These are phyloP conservation scores for Plagiodera versicolora DNA, from an alignment of 2,888 invertebrate genomes.

Conservation along the genomic window DNA sequence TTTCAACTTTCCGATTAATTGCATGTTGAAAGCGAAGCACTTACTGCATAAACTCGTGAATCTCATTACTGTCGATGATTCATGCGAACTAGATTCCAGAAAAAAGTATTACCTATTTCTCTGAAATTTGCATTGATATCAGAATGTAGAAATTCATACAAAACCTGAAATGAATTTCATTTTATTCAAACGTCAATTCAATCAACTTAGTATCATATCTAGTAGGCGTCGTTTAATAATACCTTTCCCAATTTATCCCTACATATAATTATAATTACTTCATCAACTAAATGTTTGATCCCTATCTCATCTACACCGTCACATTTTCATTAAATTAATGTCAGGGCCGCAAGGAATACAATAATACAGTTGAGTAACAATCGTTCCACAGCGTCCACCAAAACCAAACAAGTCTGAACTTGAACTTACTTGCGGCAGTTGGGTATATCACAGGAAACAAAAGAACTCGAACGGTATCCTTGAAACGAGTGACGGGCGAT, in stretches of 20 bases:
- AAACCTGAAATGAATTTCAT: no score
- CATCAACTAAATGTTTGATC: no score
- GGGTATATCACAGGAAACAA: background rate
- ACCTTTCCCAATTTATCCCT: background rate
- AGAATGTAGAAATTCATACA: no score
- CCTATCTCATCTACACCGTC: background rate
- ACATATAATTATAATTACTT: no score
- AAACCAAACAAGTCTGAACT: background rate
- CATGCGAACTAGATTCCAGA: no score
- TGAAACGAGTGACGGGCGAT: background rate
- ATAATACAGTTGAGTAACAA: background rate
- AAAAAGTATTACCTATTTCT: no score
- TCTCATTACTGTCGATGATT: no score
- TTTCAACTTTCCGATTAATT: background rate
- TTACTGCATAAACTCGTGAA: background rate
- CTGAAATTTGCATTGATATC: no score
- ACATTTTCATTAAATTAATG: background rate
- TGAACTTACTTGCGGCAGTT: background rate
- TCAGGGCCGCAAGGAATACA: background rate
- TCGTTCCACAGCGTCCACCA: background rate
- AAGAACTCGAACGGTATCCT: background rate
- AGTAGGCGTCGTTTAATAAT: background rate
- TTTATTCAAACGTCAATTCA: no score
- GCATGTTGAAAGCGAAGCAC: no score
- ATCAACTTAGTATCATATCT: no score